Base-by-base conservation (phyloP, 2,113 vertebrate species). In the Balaeniceps rex region DNA sequence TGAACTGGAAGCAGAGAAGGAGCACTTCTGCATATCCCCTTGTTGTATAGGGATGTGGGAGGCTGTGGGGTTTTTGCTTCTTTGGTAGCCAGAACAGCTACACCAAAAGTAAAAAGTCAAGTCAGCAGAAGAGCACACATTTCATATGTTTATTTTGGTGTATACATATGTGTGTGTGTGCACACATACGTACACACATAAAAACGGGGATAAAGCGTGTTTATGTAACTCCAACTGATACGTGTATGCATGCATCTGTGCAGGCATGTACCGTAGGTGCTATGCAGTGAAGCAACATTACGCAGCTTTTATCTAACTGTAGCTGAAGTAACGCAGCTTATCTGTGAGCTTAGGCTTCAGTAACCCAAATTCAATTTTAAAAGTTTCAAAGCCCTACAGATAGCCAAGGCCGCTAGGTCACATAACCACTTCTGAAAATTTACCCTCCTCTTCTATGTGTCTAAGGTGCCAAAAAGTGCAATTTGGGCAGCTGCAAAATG, bases 231-330 rank as follows among this genome's bases (percentile, higher is more conserved):
- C 57, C 57, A 76, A 4, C 38, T 85, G 75, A 2, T n/a, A 8
- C 2, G 2, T n/a, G 23, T 63, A 4, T 34, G 46, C 14, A 1
- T n/a, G 38, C 44, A 46, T 83, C 58, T 0, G 0, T 5, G 5
- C 15, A 23, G 18, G 38, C 34, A 14, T 10, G 10, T 16, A 6
- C 34, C 61, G 44, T 13, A 55, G 52, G 16, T 33, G n/a, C 60
- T 63, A 3, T 40, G 52, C 60, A 68, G 44, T 33, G n/a, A 82
- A 79, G n/a, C 68, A 69, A 42, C 0, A 8, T 26, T 75, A 10
- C 0, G 0, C 65, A 61, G 22, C 54, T 86, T 83, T 78, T 84
- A 9, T 58, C 47, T 61, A 25, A 19, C 65, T 70, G n/a, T 13
- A 64, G 51, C 21, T 91, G n/a, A 77, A 66, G 29, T 46, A 58